Base-by-base conservation (phyloP, 2,888 invertebrate genomes). In the Melanchra persicariae region DNA sequence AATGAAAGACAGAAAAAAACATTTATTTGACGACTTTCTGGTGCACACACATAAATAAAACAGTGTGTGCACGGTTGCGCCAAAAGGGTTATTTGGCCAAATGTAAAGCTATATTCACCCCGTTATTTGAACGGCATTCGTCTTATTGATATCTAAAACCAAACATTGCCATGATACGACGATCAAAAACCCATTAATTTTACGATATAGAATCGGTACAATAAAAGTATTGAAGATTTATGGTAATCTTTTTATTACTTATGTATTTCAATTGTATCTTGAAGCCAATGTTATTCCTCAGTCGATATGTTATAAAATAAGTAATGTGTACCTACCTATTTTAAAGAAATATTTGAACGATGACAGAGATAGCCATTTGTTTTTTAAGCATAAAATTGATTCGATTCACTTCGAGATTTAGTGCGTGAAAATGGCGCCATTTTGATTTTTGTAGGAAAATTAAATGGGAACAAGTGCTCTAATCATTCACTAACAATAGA, bases 341-440 rank as follows among this genome's bases (percentile, higher is more conserved):
- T 84, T 74, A 76, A 82, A 82, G 71, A 81, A 79, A 83, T 84
- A 79, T 82, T 82, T 77, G 24, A 51, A 47, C 17, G 60, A 54
- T 80, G 58, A 1, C 37, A 2, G 55, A 66, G 34, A 26, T 30
- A 22, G 1, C 3, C 1, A 12, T 30, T 45, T n/a, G 15, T n/a
- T 47, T 58, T 34, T 47, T 22, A 8, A n/a, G 22, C 10, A n/a
- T 19, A n/a, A 1, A 17, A 43, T 66, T 40, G 10, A 40, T 47
- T 66, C 1, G 10, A 47, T 19, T 19, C 2, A 19, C 26, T n/a
- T 47, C 17, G 2, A 19, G 34, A 30, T 34, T 4, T 24, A 19
- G 19, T 22, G 15, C 9, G 34, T 47, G 15, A 54, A 26, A 37
- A 45, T 26, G 17, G 45, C 12, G 9, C 22, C 1, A 37, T n/a